Evolutionary conservation across 2,888 invertebrate genomes (phyloP), one percentile per base, ranked within the genome.

Genomic region (Sminthurinus aureus): DNA sequence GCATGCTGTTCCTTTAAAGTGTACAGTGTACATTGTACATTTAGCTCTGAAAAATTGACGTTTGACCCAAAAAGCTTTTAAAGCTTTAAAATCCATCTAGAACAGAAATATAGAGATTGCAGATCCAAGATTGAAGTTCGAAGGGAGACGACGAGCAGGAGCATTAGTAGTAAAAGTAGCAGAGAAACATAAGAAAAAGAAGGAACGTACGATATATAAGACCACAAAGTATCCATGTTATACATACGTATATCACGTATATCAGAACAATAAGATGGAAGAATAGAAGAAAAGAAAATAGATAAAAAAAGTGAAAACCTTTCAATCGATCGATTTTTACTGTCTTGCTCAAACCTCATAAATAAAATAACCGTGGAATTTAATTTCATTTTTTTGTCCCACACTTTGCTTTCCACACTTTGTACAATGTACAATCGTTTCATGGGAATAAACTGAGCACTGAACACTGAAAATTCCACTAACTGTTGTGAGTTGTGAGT

Each of bases 291-390:
- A 13, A 52, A n/a, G 13, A 20, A 52, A 22, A 22, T 64, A 20
- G 77, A 64, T 12, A 66, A 66, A 71, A 80, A 80, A 80, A 71
- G 38, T 38, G 38, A 38, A 38, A 38, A 38, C 71, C 80, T 80
- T 80, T 80, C 80, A 80, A 71, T 80, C 80, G 71, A 80, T 80
- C 71, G 71, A 80, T 80, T 80, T 76, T 38, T 38, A 1, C 38
- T 38, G 20, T 9, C 69, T 79, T 79, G 38, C 38, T 38, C 22
- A 74, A 58, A 58, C 24, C 78, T 66, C 78, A 66, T 52, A 51
- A 74, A 24, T 77, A 71, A 80, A 73, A 73, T 71, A 51, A 80
- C 51, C 71, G 13, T 52, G 26, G 51, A 71, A 71, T 80, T 80
- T 71, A 71, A 71, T 80, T 76, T 76, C 20, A 76, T 11, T 51